phyloP scores from a whole-genome alignment of 2,888 invertebrate genomes.

The Rosalia funebris region DNA sequence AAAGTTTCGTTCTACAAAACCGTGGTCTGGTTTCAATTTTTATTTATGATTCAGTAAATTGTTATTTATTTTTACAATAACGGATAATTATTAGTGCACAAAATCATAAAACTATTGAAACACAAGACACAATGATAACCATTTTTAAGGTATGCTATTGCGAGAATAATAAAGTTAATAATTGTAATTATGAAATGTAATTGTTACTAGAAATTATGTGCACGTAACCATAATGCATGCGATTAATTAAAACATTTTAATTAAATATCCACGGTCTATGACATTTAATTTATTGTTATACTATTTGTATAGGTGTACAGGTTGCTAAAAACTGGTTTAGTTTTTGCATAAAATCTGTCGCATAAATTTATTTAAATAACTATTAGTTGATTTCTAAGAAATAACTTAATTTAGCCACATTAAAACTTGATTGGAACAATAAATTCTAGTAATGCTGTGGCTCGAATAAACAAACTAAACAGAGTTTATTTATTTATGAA shows the following conservation, averaged over 20 bases:
- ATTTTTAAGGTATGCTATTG: background rate
- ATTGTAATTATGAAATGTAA: constrained; percentile 19
- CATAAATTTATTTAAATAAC: constrained; percentile 11
- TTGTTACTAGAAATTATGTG: constrained; percentile 19
- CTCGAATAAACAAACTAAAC: constrained; percentile 1
- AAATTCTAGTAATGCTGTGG: background rate
- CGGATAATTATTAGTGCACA: constrained; percentile 21
- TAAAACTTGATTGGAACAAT: constrained; percentile 10
- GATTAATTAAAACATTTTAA: constrained; percentile 20
- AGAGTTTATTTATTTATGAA: background rate
- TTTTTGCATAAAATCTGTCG: background rate
- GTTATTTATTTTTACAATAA: constrained; percentile 19
- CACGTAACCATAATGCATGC: background rate
- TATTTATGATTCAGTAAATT: background rate
- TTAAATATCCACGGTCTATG: constrained; percentile 9
- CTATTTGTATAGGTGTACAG: background rate
- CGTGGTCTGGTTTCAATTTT: constrained; percentile 8
- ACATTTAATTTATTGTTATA: constrained; percentile 10
- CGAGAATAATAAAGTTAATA: constrained; percentile 12
- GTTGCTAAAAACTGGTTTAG: constrained; percentile 5
- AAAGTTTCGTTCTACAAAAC: no score
- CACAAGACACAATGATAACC: constrained; percentile 9
- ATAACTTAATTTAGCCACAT: constrained; percentile 15
- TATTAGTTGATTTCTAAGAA: constrained; percentile 6
- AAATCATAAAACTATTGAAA: constrained; percentile 11